Conservation (phyloP, 1,140 invertebrate species). For the Bombyx mori region ASM3026992v2 NC_085107.1:5389001-5389500, state of each 20-base stretch:
- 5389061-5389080: slow-evolving; percentile 22
- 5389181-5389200: slow-evolving; percentile 27
- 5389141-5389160: slow-evolving; percentile 19
- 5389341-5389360: slow-evolving; percentile 21
- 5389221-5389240: slow-evolving; percentile 20
- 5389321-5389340: slow-evolving; percentile 11
- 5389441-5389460: slow-evolving; percentile 27
- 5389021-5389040: slow-evolving; percentile 16
- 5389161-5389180: slow-evolving; percentile 29
- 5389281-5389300: slow-evolving; percentile 14
- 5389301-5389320: slow-evolving; percentile 28
- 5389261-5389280: slow-evolving; percentile 32
- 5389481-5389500: slow-evolving; percentile 16
- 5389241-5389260: slow-evolving; percentile 22
- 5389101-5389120: slow-evolving; percentile 24
- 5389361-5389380: slow-evolving; percentile 35
- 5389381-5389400: slow-evolving; percentile 26
- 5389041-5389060: slow-evolving; percentile 18
- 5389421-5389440: slow-evolving; percentile 31
- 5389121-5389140: slow-evolving; percentile 22
- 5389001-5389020: slow-evolving; percentile 27
- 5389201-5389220: slow-evolving; percentile 26
- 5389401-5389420: slow-evolving; percentile 25
- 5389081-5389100: slow-evolving; percentile 35
- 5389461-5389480: slow-evolving; percentile 21